phyloP scores from a whole-genome alignment of 2,797 vertebrate species.

The Meda fulgida region DNA sequence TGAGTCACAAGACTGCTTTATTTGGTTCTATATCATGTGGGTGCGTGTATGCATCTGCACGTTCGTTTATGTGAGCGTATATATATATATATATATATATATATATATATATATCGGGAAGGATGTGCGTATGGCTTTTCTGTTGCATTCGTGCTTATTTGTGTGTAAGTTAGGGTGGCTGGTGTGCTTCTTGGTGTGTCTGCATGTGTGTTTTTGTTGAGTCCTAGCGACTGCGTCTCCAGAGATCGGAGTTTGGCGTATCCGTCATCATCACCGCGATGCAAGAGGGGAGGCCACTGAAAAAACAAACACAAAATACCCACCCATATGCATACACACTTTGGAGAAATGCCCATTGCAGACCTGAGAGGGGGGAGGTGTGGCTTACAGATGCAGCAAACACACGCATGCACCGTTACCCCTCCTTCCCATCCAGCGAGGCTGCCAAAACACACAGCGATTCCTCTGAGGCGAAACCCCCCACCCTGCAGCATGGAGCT shows the following conservation, averaged over 20 bases:
- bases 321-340: conserved; percentile 27
- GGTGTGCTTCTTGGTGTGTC: conserved; percentile 64
- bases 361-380: conserved; percentile 49
- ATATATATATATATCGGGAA: conserved; percentile 1
- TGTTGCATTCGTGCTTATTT: conserved; percentile 57
- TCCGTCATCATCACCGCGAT: conserved; percentile 67
- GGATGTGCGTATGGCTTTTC: conserved; percentile 61
- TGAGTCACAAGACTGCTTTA: conserved; percentile 45
- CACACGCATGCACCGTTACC: conserved; percentile 40
- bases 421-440: conserved; percentile 61
- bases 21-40: conserved; percentile 62
- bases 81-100: too few species aligned
- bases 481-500: conserved; percentile 26
- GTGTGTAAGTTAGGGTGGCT: conserved; percentile 59
- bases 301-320: conserved; percentile 72
- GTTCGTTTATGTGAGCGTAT: conserved; percentile 32
- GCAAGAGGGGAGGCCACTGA: conserved; percentile 55
- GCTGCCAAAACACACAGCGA: conserved; percentile 76
- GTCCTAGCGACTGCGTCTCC: conserved; percentile 61
- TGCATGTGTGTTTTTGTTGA: conserved; percentile 61
- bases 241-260: conserved; percentile 64
- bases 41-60: conserved; percentile 35
- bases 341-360: conserved; percentile 67
- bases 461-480: conserved; percentile 72
- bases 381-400: conserved; percentile 38